A percentile compares a stretch with the other conserved stretches of the same genome.
Evolutionary conservation across 1,140 invertebrate species (phyloP).

Genomic region (Drosophila varians): DNA sequence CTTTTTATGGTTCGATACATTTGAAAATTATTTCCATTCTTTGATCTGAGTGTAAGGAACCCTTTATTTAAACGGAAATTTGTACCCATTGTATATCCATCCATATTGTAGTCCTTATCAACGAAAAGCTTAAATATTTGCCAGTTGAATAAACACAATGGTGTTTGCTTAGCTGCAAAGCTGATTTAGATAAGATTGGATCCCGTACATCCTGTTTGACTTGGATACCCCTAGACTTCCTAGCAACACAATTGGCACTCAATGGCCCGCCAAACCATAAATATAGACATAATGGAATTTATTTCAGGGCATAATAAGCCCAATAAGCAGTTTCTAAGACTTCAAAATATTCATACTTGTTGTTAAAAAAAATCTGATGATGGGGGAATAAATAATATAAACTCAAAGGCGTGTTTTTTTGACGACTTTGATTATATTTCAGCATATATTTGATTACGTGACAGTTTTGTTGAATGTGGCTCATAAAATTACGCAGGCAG

Average conservation of each 20-base stretch:
- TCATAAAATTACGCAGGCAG: constrained; percentile 25
- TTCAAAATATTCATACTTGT: background rate
- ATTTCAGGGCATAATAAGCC: background rate
- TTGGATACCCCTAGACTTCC: constrained; percentile 1
- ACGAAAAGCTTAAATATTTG: constrained; percentile 28
- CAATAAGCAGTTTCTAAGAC: background rate
- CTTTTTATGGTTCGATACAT: too few species aligned
- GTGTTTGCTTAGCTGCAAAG: constrained; percentile 60
- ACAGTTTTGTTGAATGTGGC: constrained; percentile 48
- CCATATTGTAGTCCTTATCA: constrained; percentile 14
- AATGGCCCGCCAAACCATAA: constrained; percentile 13
- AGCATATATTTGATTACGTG: constrained; percentile 63
- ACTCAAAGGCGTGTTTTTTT: constrained; percentile 32
- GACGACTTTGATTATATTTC: constrained; percentile 55
- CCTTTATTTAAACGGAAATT: background rate
- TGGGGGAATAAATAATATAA: background rate
- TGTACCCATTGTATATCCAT: constrained; percentile 13
- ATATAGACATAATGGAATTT: background rate
- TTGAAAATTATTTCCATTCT: background rate
- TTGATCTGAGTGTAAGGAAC: background rate
- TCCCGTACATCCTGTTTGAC: background rate
- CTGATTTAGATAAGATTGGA: constrained; percentile 40
- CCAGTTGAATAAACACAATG: constrained; percentile 11
- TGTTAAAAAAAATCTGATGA: background rate
- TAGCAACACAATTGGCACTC: constrained; percentile 3